Evolutionary conservation across 2,888 invertebrate species (phyloP).

Genomic region (Macrosoma leucophasiata): DNA sequence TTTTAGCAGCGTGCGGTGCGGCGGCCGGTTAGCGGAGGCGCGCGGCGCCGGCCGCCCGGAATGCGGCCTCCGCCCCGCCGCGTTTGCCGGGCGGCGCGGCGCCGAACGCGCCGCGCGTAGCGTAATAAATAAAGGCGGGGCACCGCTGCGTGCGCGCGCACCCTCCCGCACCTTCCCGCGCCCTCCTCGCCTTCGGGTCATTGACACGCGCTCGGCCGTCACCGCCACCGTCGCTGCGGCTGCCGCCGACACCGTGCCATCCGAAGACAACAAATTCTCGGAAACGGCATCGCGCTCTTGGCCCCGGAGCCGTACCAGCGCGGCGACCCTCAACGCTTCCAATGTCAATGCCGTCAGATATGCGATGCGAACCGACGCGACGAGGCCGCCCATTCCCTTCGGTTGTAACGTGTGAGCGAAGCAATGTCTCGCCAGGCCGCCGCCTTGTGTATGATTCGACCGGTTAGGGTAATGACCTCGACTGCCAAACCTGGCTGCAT

Average conservation of each 20-base stretch:
- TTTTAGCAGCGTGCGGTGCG: constrained; percentile 63
- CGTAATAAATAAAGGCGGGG: constrained; percentile 76
- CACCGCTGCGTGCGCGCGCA: constrained; percentile 73
- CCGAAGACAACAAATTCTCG: constrained; percentile 56
- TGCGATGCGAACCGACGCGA: no score
- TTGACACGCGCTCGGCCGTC: constrained; percentile 58
- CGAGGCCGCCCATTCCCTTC: constrained; percentile 20
- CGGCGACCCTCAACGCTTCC: constrained; percentile 36
- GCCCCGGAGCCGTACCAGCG: constrained; percentile 34
- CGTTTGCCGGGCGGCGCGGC: constrained; percentile 46
- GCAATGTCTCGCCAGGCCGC: constrained; percentile 32
- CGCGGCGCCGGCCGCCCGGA: constrained; percentile 68
- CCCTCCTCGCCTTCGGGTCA: constrained; percentile 65
- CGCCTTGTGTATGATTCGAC: no score
- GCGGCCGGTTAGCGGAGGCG: no score
- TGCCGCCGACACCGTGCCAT: constrained; percentile 41
- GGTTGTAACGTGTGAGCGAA: neutral
- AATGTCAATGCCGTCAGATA: constrained; percentile 65
- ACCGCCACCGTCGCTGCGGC: constrained; percentile 28
- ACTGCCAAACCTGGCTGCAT: constrained; percentile 36
- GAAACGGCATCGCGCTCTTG: constrained; percentile 53
- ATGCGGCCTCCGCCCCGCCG: constrained; percentile 47
- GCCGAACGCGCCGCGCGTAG: constrained; percentile 56
- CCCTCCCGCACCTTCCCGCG: constrained; percentile 54
- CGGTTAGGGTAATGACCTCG: constrained; percentile 49